These are phyloP conservation scores for Scytalopus superciliaris DNA, from an alignment of 2,113 vertebrate species.

Conservation along the genomic window DNA sequence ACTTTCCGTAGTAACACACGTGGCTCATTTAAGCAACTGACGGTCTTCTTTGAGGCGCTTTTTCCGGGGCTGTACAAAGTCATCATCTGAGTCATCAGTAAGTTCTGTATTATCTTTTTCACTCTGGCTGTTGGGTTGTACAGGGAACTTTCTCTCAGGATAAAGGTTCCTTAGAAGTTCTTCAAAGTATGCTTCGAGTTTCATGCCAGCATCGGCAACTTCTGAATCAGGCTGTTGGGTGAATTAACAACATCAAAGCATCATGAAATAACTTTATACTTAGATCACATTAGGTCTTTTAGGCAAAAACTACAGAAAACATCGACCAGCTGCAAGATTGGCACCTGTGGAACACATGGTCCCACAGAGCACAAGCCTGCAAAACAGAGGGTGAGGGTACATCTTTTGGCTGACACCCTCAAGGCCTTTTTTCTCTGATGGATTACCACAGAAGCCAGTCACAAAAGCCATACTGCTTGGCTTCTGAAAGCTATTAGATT, in stretches of 20 bases:
- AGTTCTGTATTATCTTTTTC: conserved; percentile 67
- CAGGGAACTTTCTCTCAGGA: conserved; percentile 76
- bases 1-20: background rate
- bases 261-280: background rate
- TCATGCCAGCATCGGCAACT: conserved; percentile 80
- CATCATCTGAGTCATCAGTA: conserved; percentile 77
- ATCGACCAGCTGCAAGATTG: background rate
- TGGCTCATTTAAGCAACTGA: conserved; percentile 69
- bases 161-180: conserved; percentile 77
- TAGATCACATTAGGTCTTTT: background rate
- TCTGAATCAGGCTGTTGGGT: conserved; percentile 79
- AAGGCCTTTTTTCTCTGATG: background rate
- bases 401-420: background rate
- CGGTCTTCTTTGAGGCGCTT: conserved; percentile 82
- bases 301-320: background rate
- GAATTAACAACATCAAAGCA: conserved; percentile 41
- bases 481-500: background rate
- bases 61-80: conserved; percentile 79
- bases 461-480: background rate
- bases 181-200: conserved; percentile 81
- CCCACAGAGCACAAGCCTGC: background rate
- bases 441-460: background rate
- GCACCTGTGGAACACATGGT: background rate
- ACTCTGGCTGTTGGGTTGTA: conserved; percentile 57
- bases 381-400: background rate